Evolutionary conservation across 2,888 invertebrate species (phyloP).

Genomic region (Conops quadrifasciatus): DNA sequence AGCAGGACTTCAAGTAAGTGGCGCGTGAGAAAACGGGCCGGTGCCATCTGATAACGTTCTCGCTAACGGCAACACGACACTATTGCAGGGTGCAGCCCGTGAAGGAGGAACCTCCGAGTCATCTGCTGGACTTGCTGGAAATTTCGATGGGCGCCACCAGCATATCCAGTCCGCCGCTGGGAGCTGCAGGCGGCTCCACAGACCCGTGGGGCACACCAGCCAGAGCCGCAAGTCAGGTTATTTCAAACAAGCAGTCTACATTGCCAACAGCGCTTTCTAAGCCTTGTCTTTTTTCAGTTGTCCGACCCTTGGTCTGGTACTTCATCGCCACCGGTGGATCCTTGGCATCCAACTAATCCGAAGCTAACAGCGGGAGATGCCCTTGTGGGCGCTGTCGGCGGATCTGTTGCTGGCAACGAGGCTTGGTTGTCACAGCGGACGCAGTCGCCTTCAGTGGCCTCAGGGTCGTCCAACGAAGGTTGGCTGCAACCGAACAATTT

Average conservation of each 20-base stretch:
- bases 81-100: slow-evolving; percentile 44
- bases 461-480: slow-evolving; percentile 64
- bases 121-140: slow-evolving; percentile 84
- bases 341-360: slow-evolving; percentile 59
- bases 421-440: slow-evolving; percentile 60
- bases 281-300: slow-evolving; percentile 43
- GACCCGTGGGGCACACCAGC: slow-evolving; percentile 81
- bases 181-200: slow-evolving; percentile 59
- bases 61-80: background rate
- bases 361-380: slow-evolving; percentile 39
- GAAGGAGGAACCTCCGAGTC: slow-evolving; percentile 69
- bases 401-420: slow-evolving; percentile 48
- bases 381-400: slow-evolving; percentile 54
- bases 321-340: slow-evolving; percentile 61
- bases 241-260: background rate
- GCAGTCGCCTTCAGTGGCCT: slow-evolving; percentile 63
- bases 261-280: background rate
- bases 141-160: slow-evolving; percentile 76
- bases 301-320: slow-evolving; percentile 65
- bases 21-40: background rate
- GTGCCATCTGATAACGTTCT: background rate
- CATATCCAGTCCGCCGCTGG: slow-evolving; percentile 66
- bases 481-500: slow-evolving; percentile 56
- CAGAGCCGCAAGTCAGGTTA: slow-evolving; percentile 69
- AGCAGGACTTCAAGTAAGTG: slow-evolving; percentile 87